Conservation (phyloP, 2,113 vertebrate species). For the Fulmarus glacialis region DNA sequence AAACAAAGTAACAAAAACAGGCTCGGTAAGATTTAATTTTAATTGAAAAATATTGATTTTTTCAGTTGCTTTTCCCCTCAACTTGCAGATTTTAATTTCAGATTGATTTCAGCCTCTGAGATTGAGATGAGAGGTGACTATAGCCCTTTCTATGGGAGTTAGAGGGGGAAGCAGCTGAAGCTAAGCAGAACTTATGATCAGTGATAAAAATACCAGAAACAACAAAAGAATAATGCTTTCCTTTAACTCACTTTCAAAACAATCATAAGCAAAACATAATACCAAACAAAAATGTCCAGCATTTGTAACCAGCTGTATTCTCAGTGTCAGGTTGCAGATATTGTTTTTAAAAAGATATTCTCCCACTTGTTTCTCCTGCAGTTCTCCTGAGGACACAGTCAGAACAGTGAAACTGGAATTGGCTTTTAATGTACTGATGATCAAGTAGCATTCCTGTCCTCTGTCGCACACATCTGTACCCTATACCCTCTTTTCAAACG, state of each 20-base stretch:
- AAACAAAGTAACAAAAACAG: neutral
- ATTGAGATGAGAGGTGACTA: neutral
- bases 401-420: neutral
- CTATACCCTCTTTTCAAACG: neutral
- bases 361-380: neutral
- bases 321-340: neutral
- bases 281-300: neutral
- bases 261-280: neutral
- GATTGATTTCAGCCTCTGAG: neutral
- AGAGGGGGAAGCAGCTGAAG: neutral
- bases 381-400: neutral
- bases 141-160: neutral
- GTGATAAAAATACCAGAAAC: neutral
- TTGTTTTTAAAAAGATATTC: neutral
- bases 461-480: neutral
- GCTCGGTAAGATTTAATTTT: neutral
- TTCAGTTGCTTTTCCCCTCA: neutral
- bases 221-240: neutral
- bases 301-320: neutral
- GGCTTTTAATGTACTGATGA: neutral
- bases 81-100: neutral
- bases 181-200: neutral
- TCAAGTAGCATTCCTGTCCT: neutral
- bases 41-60: neutral
- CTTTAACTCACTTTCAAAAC: neutral